These are phyloP conservation scores for Phataginus tricuspis DNA, from an alignment of 2,797 vertebrate species.

Conservation along the genomic window DNA sequence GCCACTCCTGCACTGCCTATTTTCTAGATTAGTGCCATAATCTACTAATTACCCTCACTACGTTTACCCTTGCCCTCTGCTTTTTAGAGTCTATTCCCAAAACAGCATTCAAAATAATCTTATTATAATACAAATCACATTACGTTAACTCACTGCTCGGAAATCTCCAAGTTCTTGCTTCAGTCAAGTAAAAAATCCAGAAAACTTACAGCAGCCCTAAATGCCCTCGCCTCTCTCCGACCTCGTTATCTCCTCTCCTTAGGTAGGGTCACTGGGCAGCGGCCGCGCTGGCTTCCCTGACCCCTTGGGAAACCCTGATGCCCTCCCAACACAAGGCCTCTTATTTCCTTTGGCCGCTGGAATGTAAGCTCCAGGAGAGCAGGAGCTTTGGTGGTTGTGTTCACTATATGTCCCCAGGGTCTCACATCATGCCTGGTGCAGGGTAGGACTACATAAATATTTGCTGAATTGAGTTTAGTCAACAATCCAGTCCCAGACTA, in stretches of 20 bases:
- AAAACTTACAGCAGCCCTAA: background rate
- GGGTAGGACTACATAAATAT: background rate
- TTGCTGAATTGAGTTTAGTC: background rate
- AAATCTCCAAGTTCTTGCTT: background rate
- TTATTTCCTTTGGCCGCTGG: background rate
- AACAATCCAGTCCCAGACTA: background rate
- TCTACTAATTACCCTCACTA: background rate
- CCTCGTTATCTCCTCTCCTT: background rate
- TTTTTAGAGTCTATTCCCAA: background rate
- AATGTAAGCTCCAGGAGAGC: too few species aligned
- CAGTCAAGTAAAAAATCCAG: background rate
- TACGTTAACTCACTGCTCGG: too few species aligned
- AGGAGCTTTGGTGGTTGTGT: background rate
- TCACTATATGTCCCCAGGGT: background rate
- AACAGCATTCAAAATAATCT: background rate
- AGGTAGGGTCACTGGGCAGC: rapidly evolving
- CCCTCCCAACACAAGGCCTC: background rate
- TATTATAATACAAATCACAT: background rate
- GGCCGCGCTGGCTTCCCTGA: background rate
- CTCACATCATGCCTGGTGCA: background rate
- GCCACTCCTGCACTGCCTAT: background rate
- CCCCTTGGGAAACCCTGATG: background rate
- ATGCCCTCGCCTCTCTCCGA: background rate
- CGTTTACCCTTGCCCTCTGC: background rate
- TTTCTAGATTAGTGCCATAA: background rate